A percentile compares a stretch with the other conserved stretches of the same genome.
Conservation (phyloP, 2,888 invertebrate species). For the Drosophila pseudotakahashii region DNA sequence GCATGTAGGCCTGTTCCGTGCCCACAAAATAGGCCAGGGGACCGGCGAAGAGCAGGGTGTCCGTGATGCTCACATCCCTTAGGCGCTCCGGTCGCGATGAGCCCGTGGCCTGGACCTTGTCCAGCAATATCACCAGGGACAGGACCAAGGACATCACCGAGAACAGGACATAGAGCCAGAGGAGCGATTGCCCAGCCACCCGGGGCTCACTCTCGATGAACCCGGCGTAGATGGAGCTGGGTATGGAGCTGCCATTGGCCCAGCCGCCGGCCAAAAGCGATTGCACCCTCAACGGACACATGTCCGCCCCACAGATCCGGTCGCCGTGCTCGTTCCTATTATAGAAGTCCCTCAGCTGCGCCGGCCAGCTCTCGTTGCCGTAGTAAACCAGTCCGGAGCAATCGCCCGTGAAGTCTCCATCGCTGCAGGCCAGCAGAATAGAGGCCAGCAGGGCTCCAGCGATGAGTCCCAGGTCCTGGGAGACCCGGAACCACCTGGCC, state of each 20-base stretch:
- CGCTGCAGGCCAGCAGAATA: slow-evolving; percentile 84
- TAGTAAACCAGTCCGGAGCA: slow-evolving; percentile 53
- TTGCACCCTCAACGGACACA: slow-evolving; percentile 84
- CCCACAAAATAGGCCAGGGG: slow-evolving; percentile 93
- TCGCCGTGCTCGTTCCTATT: slow-evolving; percentile 86
- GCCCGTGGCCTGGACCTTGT: slow-evolving; percentile 84
- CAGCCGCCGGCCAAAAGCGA: slow-evolving; percentile 22
- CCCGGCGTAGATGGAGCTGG: slow-evolving; percentile 67
- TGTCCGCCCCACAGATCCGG: slow-evolving; percentile 86
- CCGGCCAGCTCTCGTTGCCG: slow-evolving; percentile 49
- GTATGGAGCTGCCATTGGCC: slow-evolving; percentile 25
- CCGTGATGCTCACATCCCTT: slow-evolving; percentile 83
- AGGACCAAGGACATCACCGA: slow-evolving; percentile 84
- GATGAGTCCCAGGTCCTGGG: slow-evolving; percentile 86
- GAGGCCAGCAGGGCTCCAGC: slow-evolving; percentile 86
- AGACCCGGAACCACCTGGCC: slow-evolving; percentile 86
- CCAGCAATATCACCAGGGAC: slow-evolving; percentile 76
- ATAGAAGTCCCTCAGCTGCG: slow-evolving; percentile 85
- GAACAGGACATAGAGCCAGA: slow-evolving; percentile 83
- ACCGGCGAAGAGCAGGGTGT: slow-evolving; percentile 87
- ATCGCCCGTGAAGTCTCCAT: slow-evolving; percentile 72
- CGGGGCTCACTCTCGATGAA: slow-evolving; percentile 79
- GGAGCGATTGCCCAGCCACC: slow-evolving; percentile 77
- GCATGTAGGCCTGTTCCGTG: slow-evolving; percentile 93
- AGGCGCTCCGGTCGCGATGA: slow-evolving; percentile 84